These are phyloP conservation scores for Hippopotamyrus pictus DNA, from an alignment of 2,797 vertebrate species.

Conservation along the genomic window DNA sequence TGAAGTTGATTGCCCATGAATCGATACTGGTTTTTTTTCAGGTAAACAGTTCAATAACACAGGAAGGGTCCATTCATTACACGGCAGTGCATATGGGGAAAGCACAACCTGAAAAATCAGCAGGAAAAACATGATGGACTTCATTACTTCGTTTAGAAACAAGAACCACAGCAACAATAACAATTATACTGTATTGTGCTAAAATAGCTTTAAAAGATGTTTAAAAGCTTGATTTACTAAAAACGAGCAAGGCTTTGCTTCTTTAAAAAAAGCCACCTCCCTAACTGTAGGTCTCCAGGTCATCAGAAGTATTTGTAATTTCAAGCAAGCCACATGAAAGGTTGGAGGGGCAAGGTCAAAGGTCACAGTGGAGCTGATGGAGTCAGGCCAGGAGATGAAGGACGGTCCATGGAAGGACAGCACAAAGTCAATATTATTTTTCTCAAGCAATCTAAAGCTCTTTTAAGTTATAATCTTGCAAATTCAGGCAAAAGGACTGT, in stretches of 20 bases:
- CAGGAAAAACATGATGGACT: neutral
- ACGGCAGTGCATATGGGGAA: neutral
- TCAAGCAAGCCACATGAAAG: constrained; percentile 28
- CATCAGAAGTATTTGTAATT: constrained; percentile 10
- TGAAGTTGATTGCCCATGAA: constrained; percentile 69
- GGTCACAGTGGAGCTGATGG: constrained; percentile 10
- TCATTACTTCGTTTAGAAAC: neutral
- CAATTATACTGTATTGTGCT: neutral
- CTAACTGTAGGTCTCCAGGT: neutral
- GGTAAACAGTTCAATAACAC: neutral
- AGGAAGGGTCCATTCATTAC: constrained; percentile 3
- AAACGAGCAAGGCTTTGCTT: neutral
- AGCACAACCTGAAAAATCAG: neutral
- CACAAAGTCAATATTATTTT: constrained; percentile 28
- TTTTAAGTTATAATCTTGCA: constrained; percentile 50
- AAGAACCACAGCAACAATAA: neutral
- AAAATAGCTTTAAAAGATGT: neutral
- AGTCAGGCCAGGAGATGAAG: neutral
- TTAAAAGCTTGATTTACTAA: neutral
- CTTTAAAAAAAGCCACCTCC: neutral
- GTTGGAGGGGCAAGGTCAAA: constrained; percentile 23
- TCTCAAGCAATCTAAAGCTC: constrained; percentile 45
- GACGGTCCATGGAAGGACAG: neutral
- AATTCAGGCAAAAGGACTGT: constrained; percentile 58
- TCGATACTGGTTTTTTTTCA: constrained; percentile 24